phyloP scores from a whole-genome alignment of 2,797 vertebrate species.

The Harpagifer antarcticus region DNA sequence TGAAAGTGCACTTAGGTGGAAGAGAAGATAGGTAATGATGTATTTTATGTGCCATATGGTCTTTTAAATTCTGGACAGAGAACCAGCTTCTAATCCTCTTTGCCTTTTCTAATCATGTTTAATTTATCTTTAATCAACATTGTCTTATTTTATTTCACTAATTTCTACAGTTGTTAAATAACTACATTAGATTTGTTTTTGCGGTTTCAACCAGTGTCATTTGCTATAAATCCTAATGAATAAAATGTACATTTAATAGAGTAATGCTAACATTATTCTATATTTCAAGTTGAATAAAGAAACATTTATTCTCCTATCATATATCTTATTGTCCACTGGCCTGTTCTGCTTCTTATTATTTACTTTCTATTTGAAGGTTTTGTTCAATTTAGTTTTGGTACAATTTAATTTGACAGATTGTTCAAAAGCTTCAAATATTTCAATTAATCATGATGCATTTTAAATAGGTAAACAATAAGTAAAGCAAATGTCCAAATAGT shows the following conservation, averaged over 20 bases:
- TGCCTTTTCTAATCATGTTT: not conserved
- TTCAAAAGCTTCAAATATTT: not conserved
- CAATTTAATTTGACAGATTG: too few relatives aligned
- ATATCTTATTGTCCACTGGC: too few relatives aligned
- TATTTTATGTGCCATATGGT: not conserved
- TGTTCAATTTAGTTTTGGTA: too few relatives aligned
- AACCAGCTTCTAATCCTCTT: not conserved
- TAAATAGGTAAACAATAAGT: not conserved
- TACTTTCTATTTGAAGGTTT: too few relatives aligned
- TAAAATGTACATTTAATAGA: too few relatives aligned
- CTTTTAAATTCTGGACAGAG: not conserved
- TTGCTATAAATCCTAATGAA: too few relatives aligned
- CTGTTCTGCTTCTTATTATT: too few relatives aligned
- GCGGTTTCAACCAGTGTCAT: too few relatives aligned
- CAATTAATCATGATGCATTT: not conserved
- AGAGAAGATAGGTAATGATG: not conserved
- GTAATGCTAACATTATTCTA: too few relatives aligned
- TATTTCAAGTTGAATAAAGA: too few relatives aligned
- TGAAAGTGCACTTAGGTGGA: conserved; percentile 1
- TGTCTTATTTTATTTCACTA: not conserved
- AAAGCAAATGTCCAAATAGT: not conserved
- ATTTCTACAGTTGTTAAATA: not conserved
- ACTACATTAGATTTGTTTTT: too few relatives aligned
- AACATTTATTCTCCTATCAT: not conserved
- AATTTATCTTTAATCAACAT: not conserved